Conservation (phyloP, 1,140 invertebrate species). For the Heliconius hermathena region DNA sequence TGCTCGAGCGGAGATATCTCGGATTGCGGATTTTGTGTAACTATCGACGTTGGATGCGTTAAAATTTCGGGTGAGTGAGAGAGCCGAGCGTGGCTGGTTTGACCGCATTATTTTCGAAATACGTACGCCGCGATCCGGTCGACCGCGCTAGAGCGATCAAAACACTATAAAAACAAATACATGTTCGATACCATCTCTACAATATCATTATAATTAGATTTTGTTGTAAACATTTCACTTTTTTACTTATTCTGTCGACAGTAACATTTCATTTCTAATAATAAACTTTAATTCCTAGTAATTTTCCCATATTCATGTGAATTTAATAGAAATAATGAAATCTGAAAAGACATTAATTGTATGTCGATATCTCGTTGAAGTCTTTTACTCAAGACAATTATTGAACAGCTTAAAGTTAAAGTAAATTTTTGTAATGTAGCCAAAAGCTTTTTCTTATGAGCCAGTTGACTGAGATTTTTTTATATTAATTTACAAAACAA, state of each 20-base stretch:
- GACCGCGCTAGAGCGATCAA: conserved; percentile 72
- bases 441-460: neutral
- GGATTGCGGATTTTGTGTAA: conserved; percentile 72
- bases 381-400: conserved; percentile 73
- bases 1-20: conserved; percentile 56
- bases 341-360: neutral
- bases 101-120: conserved; percentile 81
- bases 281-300: neutral
- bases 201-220: conserved; percentile 22
- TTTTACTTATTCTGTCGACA: neutral
- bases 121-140: conserved; percentile 75
- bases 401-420: neutral
- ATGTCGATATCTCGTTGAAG: conserved; percentile 66
- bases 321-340: neutral
- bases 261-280: neutral
- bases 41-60: conserved; percentile 77
- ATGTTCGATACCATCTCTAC: conserved; percentile 43
- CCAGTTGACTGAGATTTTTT: neutral
- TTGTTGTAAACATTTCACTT: conserved; percentile 28
- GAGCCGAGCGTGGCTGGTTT: conserved; percentile 75
- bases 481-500: neutral
- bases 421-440: neutral
- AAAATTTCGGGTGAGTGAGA: conserved; percentile 80
- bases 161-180: conserved; percentile 76
- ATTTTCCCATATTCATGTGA: neutral